Evolutionary conservation across 2,797 vertebrate genomes (phyloP).

Genomic region (Eulemur coronatus): DNA sequence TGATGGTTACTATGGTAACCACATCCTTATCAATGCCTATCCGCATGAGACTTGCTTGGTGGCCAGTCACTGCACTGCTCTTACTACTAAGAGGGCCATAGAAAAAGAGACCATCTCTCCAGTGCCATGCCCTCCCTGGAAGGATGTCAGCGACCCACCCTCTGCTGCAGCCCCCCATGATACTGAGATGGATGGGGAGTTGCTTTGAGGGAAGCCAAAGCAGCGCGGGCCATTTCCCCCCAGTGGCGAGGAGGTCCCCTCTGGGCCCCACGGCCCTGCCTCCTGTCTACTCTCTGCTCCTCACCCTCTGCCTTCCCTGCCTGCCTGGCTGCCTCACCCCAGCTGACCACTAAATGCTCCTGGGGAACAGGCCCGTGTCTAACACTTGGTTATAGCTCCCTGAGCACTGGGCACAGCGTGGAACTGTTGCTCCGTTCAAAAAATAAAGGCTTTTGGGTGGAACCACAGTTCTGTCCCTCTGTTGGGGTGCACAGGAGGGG

Average conservation of each 20-base stretch:
- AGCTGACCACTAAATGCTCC: background rate
- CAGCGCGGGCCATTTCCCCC: background rate
- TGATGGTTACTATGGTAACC: conserved; percentile 52
- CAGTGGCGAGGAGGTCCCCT: background rate
- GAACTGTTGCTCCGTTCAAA: background rate
- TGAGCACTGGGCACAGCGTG: background rate
- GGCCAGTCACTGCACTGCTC: background rate
- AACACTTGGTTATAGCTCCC: background rate
- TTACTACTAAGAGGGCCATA: background rate
- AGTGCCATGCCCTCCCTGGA: background rate
- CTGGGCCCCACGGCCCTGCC: background rate
- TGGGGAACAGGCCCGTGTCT: background rate
- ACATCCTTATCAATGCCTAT: background rate
- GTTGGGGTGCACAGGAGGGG: background rate
- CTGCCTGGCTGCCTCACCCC: background rate
- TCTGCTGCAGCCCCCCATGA: background rate
- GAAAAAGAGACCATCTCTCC: background rate
- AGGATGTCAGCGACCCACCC: background rate
- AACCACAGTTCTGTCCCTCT: background rate
- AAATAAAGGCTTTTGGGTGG: background rate
- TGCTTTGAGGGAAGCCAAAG: background rate
- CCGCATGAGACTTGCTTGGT: background rate
- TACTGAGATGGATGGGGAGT: too few species aligned
- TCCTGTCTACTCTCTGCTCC: background rate
- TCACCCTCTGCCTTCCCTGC: background rate